Base-by-base conservation (phyloP, 2,797 vertebrate genomes). In the Masticophis lateralis region DNA sequence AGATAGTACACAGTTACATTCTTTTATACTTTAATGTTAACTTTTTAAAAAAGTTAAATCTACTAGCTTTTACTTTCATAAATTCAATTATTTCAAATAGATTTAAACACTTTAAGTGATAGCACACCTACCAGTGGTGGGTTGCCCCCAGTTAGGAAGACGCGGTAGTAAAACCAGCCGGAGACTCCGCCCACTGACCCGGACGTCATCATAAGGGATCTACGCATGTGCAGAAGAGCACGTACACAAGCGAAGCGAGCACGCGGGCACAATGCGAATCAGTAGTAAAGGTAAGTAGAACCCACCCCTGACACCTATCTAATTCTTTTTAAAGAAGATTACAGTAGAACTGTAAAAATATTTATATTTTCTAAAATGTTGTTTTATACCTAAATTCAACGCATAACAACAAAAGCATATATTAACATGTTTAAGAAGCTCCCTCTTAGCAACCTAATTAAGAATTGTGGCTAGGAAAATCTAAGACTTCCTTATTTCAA, bases 1-100 rank as follows among this genome's bases (percentile, higher is more conserved):
- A 93, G 95, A 95, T 96, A 95, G 59, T 91, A 3, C 66, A n/a
- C 0, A 94, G 89, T 93, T 96, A 57, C 93, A 63, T 90, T 57
- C 7, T 25, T 5, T 20, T 60, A n/a, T 88, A 69, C 56, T 57
- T 69, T 47, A 90, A 53, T 86, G 12, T 89, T 88, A 55, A 7
- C 28, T 43, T 47, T 25, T n/a, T 5, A 59, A 66, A 90, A 63
- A 90, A 47, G 16, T 2, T 51, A 92, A 89, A 66, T 25, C 60
- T 25, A 87, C 18, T 56, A 22, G 14, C n/a, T 27, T 37, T 74
- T 53, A 91, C 37, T 74, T 90, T 37, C n/a, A 56, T 37, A n/a
- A n/a, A 59, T 89, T 25, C 18, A n/a, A 60, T 20, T 53, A 14
- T 16, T 53, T 86, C 22, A 66, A 55, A 87, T 10, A 66, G 32